Base-by-base conservation (phyloP, 53 echinoderm and acorn worm species). In the Temnopleurus reevesii region DNA sequence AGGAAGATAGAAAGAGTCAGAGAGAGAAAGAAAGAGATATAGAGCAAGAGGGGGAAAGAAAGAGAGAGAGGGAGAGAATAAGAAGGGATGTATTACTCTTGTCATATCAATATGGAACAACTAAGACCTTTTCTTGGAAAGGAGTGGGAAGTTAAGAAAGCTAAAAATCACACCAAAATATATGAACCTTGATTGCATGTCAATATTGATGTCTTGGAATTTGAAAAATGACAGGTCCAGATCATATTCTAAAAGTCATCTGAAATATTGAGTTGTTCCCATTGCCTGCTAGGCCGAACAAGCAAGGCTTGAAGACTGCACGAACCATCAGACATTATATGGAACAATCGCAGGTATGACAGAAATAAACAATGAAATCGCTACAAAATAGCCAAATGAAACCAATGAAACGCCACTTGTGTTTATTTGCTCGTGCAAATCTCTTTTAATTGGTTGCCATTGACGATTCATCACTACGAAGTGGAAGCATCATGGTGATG, bases 201-300 rank as follows among this genome's bases (percentile, higher is more conserved):
- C 79, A 79, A 30, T 79, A 47, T 5, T 79, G 79, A 79, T 79
- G 79, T 47, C 29, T 46, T 13, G 4, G 79, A 12, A 79, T 79
- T 47, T 30, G 27, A 79, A 47, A 49, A 79, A 79, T 79, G 79
- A 79, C 51, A 47, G 18, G 44, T 77, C 25, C 43, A 21, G 4
- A 77, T 18, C 13, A 13, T 19, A 38, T 0, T 33, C 23, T 24
- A 76, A 8, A 35, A 38, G 27, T 15, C 49, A 26, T 28, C 46
- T 25, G 34, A 79, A 25, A 25, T 13, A 3, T 49, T 1, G 24
- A 17, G 27, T 41, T 27, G 28, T 47, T 79, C 44, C 79, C 79
- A 79, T 30, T 79, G 79, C 79, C 9, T n/a, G n/a, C n/a, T n/a
- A n/a, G n/a, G n/a, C n/a, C n/a, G n/a, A n/a, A n/a, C n/a, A n/a